Evolutionary conservation across 92 coral and sea anemone species (phyloP), one percentile per base, ranked within the genome.

Genomic region (Pocillopora meandrina): DNA sequence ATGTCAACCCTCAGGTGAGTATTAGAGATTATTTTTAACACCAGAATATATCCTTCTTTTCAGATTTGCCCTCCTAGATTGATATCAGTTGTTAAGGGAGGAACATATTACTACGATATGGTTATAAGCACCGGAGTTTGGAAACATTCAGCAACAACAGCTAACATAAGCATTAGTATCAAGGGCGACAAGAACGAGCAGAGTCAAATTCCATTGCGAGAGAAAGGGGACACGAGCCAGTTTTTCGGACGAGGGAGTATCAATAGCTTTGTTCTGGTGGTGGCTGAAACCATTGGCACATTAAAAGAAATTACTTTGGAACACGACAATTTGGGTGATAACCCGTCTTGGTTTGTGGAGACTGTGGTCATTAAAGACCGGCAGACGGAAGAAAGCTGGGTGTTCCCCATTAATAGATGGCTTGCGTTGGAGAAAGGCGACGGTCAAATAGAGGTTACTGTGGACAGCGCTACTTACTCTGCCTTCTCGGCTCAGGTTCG

Each of bases 341-440:
- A 82, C 47, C 94, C 94, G 8, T 84, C 83, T 9, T 91, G 94
- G 92, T 91, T 91, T 67, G 89, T 91, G 5, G 90, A 85, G n/a
- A 70, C 83, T 57, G 79, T 89, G 1, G 57, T 86, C 16, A 80
- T 91, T 60, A 76, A 76, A 65, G 92, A 91, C 6, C 69, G 81
- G 19, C 85, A 76, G 49, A 80, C 81, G 31, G 77, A 61, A 6
- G 87, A 80, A 49, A 72, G 63, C 34, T 91, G 94, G 94, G 77
- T 70, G 34, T 91, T 91, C 61, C 72, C 78, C 13, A 61, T 83
- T 61, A 80, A 85, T 79, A 67, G 91, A 47, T 91, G 94, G 94
- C 79, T 91, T 15, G 94, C 94, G 10, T 49, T 91, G 35, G 90
- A 88, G 66, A 76, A 26, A 65, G 94, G 81, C 64, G 89, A 91